Percentiles rank a stretch among this genome's conserved stretches.
Evolutionary conservation across 2,888 invertebrate genomes (phyloP).

Genomic region (Nineta flava): DNA sequence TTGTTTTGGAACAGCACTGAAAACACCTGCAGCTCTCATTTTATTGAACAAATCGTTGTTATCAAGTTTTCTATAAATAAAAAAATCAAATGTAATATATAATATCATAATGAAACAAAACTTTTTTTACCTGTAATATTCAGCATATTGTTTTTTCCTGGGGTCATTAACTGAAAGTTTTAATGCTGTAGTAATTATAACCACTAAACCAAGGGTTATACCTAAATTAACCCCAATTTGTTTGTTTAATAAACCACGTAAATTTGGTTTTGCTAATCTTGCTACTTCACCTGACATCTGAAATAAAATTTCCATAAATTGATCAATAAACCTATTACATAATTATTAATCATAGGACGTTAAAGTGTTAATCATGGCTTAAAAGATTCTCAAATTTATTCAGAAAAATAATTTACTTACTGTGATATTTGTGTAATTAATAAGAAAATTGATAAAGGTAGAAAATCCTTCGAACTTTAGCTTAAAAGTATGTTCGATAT

Average conservation of each 20-base stretch:
- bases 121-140: neutral
- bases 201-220: slow-evolving; percentile 28
- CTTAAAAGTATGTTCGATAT: no score
- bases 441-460: no score
- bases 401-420: no score
- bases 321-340: no score
- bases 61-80: neutral
- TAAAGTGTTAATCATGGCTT: no score
- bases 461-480: no score
- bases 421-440: no score
- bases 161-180: slow-evolving; percentile 35
- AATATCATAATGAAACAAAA: neutral
- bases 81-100: neutral
- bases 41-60: neutral
- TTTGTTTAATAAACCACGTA: slow-evolving; percentile 49
- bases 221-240: slow-evolving; percentile 43
- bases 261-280: slow-evolving; percentile 38
- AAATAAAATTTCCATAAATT: slow-evolving; percentile 7
- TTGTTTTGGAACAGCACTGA: neutral
- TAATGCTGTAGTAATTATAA: slow-evolving; percentile 26
- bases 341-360: no score
- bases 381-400: no score
- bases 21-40: neutral
- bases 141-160: slow-evolving; percentile 24
- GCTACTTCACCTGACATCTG: slow-evolving; percentile 22